Conservation (phyloP, 2,888 invertebrate genomes). For the Ophion ventricosus region DNA sequence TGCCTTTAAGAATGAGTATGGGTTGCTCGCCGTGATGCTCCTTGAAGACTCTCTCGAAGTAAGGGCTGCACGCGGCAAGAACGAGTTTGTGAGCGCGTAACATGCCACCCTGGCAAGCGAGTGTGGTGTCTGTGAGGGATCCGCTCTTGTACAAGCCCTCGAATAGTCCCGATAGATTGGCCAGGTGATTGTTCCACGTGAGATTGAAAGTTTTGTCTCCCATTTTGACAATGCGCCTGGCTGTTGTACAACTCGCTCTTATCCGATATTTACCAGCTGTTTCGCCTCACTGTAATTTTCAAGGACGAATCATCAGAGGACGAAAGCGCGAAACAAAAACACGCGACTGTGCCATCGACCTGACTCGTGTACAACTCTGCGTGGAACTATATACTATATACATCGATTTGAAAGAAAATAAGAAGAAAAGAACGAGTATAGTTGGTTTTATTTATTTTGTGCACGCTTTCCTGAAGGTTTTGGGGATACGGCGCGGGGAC, state of each 20-base stretch:
- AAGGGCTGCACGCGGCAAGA: slow-evolving; percentile 90
- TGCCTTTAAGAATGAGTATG: slow-evolving; percentile 87
- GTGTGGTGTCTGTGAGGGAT: slow-evolving; percentile 88
- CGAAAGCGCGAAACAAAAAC: background rate
- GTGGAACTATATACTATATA: too few species aligned
- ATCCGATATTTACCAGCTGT: background rate
- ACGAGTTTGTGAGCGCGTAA: slow-evolving; percentile 89
- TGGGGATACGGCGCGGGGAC: slow-evolving; percentile 5
- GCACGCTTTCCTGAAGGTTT: background rate
- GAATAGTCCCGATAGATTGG: slow-evolving; percentile 89
- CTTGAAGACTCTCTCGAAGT: slow-evolving; percentile 90
- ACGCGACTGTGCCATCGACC: background rate
- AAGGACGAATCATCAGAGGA: background rate
- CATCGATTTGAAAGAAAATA: background rate
- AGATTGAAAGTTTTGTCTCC: slow-evolving; percentile 88
- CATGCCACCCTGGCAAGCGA: slow-evolving; percentile 89
- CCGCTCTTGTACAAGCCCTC: slow-evolving; percentile 89
- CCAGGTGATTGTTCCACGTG: slow-evolving; percentile 90
- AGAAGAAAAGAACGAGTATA: background rate
- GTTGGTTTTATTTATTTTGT: too few species aligned
- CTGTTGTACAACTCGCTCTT: background rate
- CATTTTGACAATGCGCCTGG: slow-evolving; percentile 77
- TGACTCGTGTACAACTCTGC: background rate
- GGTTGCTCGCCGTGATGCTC: slow-evolving; percentile 91
- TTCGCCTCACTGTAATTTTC: slow-evolving; percentile 2